Conservation (phyloP, 2,797 vertebrate genomes). For the Botia almorhae region DNA sequence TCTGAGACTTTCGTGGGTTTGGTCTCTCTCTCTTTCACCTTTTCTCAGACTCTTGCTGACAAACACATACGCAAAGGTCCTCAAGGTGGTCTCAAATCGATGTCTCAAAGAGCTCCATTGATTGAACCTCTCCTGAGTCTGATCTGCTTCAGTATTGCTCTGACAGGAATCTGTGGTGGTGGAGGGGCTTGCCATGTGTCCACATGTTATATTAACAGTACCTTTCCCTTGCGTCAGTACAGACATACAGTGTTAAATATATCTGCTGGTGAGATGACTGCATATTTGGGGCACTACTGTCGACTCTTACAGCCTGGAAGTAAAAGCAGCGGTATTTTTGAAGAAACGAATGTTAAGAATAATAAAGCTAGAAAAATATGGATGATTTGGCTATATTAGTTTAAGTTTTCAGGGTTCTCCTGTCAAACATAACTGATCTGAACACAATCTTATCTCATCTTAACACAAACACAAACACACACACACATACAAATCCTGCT, state of each 20-base stretch:
- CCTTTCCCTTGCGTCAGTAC: not conserved
- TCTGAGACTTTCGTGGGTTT: not conserved
- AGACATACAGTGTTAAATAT: constrained; percentile 14
- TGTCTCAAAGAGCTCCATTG: constrained; percentile 39
- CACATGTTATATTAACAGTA: constrained; percentile 12
- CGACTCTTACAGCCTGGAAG: constrained; percentile 3
- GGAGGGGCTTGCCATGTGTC: not conserved
- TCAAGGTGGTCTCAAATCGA: constrained; percentile 37
- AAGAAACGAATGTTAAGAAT: not conserved
- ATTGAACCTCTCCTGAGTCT: constrained; percentile 37
- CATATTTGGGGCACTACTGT: constrained; percentile 25
- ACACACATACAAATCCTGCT: constrained; percentile 10
- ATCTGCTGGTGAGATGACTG: not conserved
- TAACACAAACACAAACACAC: too few species aligned
- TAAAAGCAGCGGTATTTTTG: not conserved
- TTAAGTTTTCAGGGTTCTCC: constrained; percentile 8
- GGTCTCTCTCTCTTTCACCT: not conserved
- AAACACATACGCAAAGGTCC: constrained; percentile 3
- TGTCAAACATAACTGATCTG: constrained; percentile 1
- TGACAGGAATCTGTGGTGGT: constrained; percentile 32
- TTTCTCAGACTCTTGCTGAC: constrained; percentile 2
- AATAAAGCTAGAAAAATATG: too few species aligned
- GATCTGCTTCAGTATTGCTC: constrained; percentile 28
- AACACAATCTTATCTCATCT: too few species aligned
- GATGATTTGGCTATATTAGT: too few species aligned